These are phyloP conservation scores for Protodeltote pygarga DNA, from an alignment of 2,888 invertebrate species.

Conservation along the genomic window DNA sequence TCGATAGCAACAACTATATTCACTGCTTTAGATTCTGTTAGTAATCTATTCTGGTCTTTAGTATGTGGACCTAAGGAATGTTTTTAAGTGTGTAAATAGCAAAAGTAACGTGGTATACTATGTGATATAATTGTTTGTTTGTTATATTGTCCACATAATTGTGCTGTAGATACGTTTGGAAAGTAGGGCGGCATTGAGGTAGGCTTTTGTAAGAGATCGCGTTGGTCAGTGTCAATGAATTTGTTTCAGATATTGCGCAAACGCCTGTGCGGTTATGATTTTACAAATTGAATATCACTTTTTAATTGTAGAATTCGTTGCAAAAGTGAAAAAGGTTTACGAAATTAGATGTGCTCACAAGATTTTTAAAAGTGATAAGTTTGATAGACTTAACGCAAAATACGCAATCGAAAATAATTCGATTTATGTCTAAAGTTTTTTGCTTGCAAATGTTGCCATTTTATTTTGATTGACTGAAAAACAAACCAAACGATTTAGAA, in stretches of 20 bases:
- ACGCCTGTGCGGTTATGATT: constrained; percentile 36
- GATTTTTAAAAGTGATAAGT: constrained; percentile 5
- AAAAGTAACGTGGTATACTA: constrained; percentile 38
- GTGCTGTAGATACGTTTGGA: constrained; percentile 72
- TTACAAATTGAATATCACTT: constrained; percentile 47
- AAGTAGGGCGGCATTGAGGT: constrained; percentile 85
- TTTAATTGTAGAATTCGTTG: constrained; percentile 37
- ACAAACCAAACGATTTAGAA: no score
- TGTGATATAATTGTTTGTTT: constrained; percentile 75
- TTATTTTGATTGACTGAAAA: no score
- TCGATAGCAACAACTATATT: constrained; percentile 38
- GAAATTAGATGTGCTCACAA: constrained; percentile 13
- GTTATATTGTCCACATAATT: constrained; percentile 73
- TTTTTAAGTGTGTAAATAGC: constrained; percentile 18
- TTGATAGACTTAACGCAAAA: background rate
- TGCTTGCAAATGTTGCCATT: no score
- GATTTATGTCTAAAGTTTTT: no score
- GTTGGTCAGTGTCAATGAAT: constrained; percentile 83
- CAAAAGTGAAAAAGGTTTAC: constrained; percentile 22
- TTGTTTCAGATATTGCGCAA: constrained; percentile 76
- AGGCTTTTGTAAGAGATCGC: constrained; percentile 79
- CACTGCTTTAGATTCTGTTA: constrained; percentile 15
- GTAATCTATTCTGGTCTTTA: constrained; percentile 56
- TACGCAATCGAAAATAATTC: no score
- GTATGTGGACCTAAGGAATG: constrained; percentile 30